Evolutionary conservation across 2,888 invertebrate species (phyloP).

Genomic region (Apodemia hepburni): DNA sequence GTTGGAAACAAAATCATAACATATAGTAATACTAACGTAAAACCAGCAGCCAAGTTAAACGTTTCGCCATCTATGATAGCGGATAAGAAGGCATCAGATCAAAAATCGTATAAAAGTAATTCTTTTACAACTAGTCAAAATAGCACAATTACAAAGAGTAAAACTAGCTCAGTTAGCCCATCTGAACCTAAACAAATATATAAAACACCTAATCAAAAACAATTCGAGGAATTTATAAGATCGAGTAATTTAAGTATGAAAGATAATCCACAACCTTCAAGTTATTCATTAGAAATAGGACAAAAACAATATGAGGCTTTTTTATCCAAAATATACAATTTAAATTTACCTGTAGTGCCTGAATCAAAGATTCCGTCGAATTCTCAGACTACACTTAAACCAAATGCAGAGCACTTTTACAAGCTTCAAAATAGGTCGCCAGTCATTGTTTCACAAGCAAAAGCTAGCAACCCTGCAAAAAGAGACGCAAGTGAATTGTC

Average conservation of each 20-base stretch:
- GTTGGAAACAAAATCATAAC: background rate
- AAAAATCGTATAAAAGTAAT: slow-evolving; percentile 2
- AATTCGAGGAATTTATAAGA: slow-evolving; percentile 27
- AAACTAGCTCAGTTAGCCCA: background rate
- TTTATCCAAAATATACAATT: slow-evolving; percentile 10
- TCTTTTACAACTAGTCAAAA: background rate
- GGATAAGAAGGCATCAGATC: background rate
- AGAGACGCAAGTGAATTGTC: slow-evolving; percentile 1
- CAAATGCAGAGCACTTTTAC: background rate
- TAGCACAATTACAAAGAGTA: background rate
- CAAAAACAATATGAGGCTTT: slow-evolving; percentile 38
- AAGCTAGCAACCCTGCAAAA: background rate
- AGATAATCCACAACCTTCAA: background rate
- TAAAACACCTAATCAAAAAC: slow-evolving; percentile 26
- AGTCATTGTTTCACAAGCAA: background rate
- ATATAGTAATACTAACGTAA: background rate
- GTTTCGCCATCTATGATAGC: background rate
- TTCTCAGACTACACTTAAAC: background rate
- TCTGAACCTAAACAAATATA: background rate
- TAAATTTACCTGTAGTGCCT: background rate
- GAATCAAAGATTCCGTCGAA: background rate
- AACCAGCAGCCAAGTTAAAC: slow-evolving; percentile 7
- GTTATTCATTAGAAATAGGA: slow-evolving; percentile 23
- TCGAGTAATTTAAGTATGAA: slow-evolving; percentile 26
- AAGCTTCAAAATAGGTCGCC: background rate